Percentiles rank a stretch among this genome's conserved stretches.
phyloP scores from a whole-genome alignment of 2,888 invertebrate species.

The Noctua janthina region DNA sequence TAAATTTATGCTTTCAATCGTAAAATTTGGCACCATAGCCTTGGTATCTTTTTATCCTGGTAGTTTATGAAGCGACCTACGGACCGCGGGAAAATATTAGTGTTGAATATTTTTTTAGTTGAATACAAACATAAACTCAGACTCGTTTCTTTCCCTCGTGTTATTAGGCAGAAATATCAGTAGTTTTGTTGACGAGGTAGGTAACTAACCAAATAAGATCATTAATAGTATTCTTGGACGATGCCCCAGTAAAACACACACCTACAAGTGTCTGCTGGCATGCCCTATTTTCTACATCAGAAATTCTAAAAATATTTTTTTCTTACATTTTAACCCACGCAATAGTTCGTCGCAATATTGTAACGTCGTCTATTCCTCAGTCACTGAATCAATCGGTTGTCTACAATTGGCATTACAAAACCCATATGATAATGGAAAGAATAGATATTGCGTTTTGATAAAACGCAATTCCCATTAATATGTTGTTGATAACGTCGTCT shows the following conservation, averaged over 20 bases:
- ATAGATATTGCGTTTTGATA: no score
- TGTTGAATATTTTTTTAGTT: neutral
- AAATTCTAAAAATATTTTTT: slow-evolving; percentile 1
- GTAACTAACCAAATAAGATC: neutral
- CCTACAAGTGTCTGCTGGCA: neutral
- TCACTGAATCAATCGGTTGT: neutral
- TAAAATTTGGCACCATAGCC: neutral
- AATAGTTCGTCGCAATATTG: neutral
- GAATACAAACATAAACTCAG: neutral
- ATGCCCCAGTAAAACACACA: neutral
- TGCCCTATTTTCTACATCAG: neutral
- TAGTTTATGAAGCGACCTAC: neutral
- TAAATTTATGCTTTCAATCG: neutral
- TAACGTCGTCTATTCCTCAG: neutral
- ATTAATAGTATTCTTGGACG: neutral
- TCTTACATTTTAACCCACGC: neutral
- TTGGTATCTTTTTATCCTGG: neutral
- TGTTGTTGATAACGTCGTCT: neutral
- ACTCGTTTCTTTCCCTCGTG: neutral
- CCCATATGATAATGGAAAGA: no score
- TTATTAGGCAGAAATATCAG: neutral
- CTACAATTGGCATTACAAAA: neutral
- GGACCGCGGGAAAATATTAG: neutral
- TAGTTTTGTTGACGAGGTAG: neutral
- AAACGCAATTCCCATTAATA: no score